Percentiles rank a stretch among this genome's conserved stretches.
phyloP scores from a whole-genome alignment of 2,113 vertebrate species.

The Mugil cephalus region DNA sequence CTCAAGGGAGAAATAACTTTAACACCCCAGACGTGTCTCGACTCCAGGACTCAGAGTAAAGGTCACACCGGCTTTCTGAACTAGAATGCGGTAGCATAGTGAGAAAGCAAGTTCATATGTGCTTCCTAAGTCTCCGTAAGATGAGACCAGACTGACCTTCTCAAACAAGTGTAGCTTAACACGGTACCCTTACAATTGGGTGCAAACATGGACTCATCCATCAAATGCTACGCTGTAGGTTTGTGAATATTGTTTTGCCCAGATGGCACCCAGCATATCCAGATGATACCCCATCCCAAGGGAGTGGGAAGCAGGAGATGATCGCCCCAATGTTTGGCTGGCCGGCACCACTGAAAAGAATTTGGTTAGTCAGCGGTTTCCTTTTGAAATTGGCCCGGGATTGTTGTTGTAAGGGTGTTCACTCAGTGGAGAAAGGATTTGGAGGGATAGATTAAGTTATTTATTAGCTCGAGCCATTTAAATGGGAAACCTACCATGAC shows the following conservation, averaged over 20 bases:
- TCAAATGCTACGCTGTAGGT: constrained; percentile 1
- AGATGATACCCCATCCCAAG: constrained; percentile 63
- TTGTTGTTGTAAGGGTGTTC: constrained; percentile 84
- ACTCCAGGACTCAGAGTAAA: constrained; percentile 50
- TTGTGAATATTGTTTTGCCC: constrained; percentile 42
- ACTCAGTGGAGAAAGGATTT: constrained; percentile 83
- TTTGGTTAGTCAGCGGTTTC: constrained; percentile 83
- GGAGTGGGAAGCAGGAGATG: constrained; percentile 77
- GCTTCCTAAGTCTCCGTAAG: constrained; percentile 16
- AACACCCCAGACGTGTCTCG: constrained; percentile 42
- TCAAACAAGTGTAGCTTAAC: constrained; percentile 24
- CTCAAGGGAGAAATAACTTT: constrained; percentile 51
- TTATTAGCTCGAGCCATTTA: constrained; percentile 84
- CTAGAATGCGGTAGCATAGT: constrained; percentile 28
- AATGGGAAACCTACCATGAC: constrained; percentile 78
- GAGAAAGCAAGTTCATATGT: constrained; percentile 29
- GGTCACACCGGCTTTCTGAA: constrained; percentile 43
- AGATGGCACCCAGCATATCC: constrained; percentile 39
- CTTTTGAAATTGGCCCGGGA: constrained; percentile 80
- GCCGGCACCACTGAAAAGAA: constrained; percentile 79
- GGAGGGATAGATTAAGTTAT: constrained; percentile 83
- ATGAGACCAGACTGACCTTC: neutral
- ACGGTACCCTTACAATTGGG: constrained; percentile 26
- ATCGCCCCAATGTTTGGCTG: constrained; percentile 75
- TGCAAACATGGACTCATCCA: constrained; percentile 2